These are phyloP conservation scores for Phylloscopus trochiloides DNA, from an alignment of 2,113 vertebrate species.

Conservation along the genomic window DNA sequence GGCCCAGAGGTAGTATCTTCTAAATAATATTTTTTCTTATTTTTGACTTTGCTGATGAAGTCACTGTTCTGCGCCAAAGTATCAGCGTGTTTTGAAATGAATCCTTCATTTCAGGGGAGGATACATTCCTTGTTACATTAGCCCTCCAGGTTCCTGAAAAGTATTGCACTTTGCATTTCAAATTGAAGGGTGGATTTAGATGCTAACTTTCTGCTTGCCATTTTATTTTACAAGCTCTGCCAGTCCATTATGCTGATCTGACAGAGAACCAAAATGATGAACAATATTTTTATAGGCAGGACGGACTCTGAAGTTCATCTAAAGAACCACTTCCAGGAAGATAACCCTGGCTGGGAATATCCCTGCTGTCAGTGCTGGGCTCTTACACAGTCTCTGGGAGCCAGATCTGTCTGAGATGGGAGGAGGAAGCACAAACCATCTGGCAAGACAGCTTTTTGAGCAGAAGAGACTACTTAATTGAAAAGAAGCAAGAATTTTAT, in stretches of 20 bases:
- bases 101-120: not conserved
- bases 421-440: not conserved
- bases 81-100: not conserved
- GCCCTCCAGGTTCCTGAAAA: not conserved
- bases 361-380: not conserved
- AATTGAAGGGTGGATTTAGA: not conserved
- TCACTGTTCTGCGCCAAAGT: not conserved
- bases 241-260: not conserved
- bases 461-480: not conserved
- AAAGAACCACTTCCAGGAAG: not conserved
- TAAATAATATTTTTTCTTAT: not conserved
- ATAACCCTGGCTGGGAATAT: not conserved
- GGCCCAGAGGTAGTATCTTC: not conserved
- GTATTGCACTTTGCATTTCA: not conserved
- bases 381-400: not conserved
- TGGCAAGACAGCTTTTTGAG: slow-evolving; percentile 27
- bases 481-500: not conserved
- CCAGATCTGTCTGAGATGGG: not conserved
- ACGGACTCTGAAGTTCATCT: not conserved
- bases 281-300: not conserved
- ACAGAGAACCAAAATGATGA: not conserved
- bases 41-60: not conserved
- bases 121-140: not conserved
- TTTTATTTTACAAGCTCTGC: not conserved
- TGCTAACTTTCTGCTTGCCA: not conserved